Evolutionary conservation across 1,140 invertebrate genomes (phyloP), one percentile per base, ranked within the genome.

Genomic region (Sinonovacula constricta): DNA sequence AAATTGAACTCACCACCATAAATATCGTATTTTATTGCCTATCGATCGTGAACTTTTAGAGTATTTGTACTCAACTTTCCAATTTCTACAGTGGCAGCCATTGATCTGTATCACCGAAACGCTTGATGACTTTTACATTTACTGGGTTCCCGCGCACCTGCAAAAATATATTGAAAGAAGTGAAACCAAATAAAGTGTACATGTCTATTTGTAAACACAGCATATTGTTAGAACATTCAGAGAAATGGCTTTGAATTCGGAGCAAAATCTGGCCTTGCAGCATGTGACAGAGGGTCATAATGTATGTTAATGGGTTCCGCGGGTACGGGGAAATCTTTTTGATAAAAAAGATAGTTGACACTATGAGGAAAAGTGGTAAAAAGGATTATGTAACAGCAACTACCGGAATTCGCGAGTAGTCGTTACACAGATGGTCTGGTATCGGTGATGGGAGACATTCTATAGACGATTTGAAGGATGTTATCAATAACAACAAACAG

Each of bases 341-440:
- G n/a, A 33, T 72, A 10, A 49, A 72, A 62, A 31, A 30, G 10
- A 62, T 49, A 18, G n/a, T 18, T 31, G 26, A 72, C 26, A 49
- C 12, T 15, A 51, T 57, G 7, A 34, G 14, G 10, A 15, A 26
- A 2, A 33, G 15, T 5, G 59, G 26, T n/a, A 72, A 72, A 72
- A 30, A 49, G 18, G 53, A 30, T 10, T n/a, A 15, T 39, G 33
- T 71, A n/a, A 71, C 68, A 59, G 53, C 33, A 10, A 71, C 68
- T 34, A 71, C 70, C 18, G 70, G 70, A 15, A 72, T 72, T 18
- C n/a, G 70, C 70, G 24, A 49, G 56, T 39, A 30, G 12, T 24
- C 10, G 30, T 3, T 72, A 34, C 70, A 72, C n/a, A 59, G 59
- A 26, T 72, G 70, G 70, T 72, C 57, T 36, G 70, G 70, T 4